Evolutionary conservation across 2,797 vertebrate species (phyloP).

Genomic region (Allobates femoralis): DNA sequence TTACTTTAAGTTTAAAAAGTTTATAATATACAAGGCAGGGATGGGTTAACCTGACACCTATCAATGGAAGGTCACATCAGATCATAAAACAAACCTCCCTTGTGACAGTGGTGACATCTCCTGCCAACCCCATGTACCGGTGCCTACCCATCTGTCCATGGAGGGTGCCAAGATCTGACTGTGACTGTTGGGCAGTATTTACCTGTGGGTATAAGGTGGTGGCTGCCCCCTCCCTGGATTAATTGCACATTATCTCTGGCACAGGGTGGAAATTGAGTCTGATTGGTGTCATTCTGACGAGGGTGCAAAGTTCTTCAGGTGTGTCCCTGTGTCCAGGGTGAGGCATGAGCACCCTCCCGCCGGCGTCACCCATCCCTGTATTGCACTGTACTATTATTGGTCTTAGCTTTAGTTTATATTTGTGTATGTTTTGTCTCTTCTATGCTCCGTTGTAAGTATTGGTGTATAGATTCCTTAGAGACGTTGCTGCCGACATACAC

Average conservation of each 20-base stretch:
- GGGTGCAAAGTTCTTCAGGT: conserved; percentile 37
- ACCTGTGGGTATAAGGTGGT: background rate
- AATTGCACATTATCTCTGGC: conserved; percentile 25
- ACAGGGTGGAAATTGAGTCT: background rate
- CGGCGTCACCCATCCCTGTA: background rate
- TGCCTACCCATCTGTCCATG: background rate
- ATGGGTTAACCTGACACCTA: background rate
- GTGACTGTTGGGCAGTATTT: background rate
- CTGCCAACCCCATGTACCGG: background rate
- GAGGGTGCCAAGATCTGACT: background rate
- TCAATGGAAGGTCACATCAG: background rate
- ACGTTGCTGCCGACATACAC: background rate
- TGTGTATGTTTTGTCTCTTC: background rate
- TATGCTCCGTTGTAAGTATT: background rate
- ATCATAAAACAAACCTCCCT: background rate
- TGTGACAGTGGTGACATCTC: background rate
- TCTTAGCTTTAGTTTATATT: background rate
- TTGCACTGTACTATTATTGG: background rate
- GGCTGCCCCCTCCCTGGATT: conserved; percentile 8
- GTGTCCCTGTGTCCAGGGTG: conserved; percentile 17
- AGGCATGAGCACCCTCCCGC: background rate
- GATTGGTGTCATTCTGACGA: background rate
- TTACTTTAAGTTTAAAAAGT: background rate
- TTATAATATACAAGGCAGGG: background rate
- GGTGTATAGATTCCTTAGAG: background rate